Evolutionary conservation across 1,140 invertebrate species (phyloP).

Genomic region (Eriosoma lanigerum): DNA sequence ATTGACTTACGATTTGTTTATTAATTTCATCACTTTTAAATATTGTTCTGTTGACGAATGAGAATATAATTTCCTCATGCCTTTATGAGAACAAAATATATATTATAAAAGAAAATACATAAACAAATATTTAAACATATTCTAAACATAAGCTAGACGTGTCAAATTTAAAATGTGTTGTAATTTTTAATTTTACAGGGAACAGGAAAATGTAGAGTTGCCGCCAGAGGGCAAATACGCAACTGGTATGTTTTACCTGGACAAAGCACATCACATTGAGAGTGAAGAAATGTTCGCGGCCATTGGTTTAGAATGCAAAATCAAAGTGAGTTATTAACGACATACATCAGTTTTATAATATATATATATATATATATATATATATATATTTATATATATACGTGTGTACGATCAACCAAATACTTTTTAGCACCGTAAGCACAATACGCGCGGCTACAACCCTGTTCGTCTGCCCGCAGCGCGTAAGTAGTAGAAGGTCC

Average conservation of each 20-base stretch:
- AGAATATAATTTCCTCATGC: too few relatives aligned
- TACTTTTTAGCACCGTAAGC: conserved; percentile 40
- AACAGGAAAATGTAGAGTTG: conserved; percentile 75
- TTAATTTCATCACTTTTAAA: too few relatives aligned
- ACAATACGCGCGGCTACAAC: background rate
- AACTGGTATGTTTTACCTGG: conserved; percentile 93
- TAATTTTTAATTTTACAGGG: conserved; percentile 61
- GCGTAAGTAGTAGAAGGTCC: background rate
- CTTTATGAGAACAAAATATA: too few relatives aligned
- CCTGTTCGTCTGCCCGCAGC: background rate
- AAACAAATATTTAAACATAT: too few relatives aligned
- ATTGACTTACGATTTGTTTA: too few relatives aligned
- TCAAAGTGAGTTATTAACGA: conserved; percentile 64
- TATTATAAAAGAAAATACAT: too few relatives aligned
- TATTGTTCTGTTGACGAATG: too few relatives aligned
- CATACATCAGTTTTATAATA: conserved; percentile 53
- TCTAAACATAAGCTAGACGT: too few relatives aligned
- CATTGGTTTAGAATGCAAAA: conserved; percentile 76
- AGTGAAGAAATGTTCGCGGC: conserved; percentile 79
- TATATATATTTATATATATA: background rate
- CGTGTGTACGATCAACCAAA: background rate
- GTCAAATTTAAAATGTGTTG: too few relatives aligned
- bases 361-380: too few relatives aligned
- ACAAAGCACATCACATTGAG: conserved; percentile 77
- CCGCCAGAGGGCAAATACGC: conserved; percentile 88